A percentile compares a stretch with the other conserved stretches of the same genome.
These are phyloP conservation scores for Tribolium freemani DNA, from an alignment of 2,888 invertebrate genomes.

Conservation along the genomic window DNA sequence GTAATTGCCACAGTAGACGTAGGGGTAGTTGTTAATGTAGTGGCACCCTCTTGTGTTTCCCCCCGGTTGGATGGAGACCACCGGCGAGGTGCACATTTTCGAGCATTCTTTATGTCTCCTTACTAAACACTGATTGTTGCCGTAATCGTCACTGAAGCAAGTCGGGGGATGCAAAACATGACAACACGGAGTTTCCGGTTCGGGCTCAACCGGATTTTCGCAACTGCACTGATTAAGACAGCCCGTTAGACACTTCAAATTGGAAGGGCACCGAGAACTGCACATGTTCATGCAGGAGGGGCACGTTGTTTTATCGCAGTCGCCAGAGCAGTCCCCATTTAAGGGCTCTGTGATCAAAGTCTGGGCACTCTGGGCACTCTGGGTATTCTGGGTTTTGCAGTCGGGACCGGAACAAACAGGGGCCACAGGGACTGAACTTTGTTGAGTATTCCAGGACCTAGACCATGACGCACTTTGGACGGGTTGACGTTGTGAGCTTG, in stretches of 20 bases:
- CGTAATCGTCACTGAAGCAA: conserved; percentile 6
- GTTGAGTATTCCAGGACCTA: neutral
- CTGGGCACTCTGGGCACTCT: no score
- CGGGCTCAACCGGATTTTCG: neutral
- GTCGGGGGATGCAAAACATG: conserved; percentile 9
- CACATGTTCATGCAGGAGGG: neutral
- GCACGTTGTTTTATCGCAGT: neutral
- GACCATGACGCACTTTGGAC: neutral
- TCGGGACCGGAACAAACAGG: neutral
- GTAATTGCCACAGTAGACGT: conserved; percentile 24
- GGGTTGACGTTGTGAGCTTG: neutral
- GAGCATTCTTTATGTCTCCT: conserved; percentile 22
- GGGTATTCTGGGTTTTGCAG: neutral
- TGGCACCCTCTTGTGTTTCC: conserved; percentile 7
- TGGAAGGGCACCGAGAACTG: neutral
- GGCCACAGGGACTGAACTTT: neutral
- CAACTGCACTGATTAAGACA: neutral
- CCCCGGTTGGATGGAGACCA: conserved; percentile 9
- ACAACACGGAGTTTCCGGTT: conserved; percentile 1
- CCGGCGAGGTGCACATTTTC: conserved; percentile 5
- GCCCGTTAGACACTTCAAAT: neutral
- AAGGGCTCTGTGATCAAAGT: no score
- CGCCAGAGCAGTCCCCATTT: neutral
- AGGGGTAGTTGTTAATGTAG: conserved; percentile 12
- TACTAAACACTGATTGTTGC: conserved; percentile 5